These are phyloP conservation scores for Triplophysa rosa DNA, from an alignment of 2,113 vertebrate genomes.

Conservation along the genomic window DNA sequence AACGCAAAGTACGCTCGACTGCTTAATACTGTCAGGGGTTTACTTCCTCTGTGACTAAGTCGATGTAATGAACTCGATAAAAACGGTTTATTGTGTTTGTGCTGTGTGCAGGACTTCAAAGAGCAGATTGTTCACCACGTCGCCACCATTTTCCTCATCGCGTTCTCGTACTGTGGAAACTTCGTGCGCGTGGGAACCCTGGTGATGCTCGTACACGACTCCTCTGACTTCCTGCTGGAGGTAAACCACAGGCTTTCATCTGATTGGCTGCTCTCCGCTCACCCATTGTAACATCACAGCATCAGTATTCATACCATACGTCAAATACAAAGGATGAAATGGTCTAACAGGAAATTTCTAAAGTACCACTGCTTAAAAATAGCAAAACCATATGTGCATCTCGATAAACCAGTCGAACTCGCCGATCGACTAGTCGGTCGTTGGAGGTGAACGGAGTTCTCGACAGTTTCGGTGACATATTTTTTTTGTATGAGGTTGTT, in stretches of 20 bases:
- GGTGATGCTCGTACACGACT: constrained; percentile 88
- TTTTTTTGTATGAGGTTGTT: too few species aligned
- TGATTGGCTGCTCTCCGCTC: neutral
- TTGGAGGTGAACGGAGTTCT: too few species aligned
- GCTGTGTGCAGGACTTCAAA: constrained; percentile 81
- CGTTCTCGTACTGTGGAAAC: constrained; percentile 89
- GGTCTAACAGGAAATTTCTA: too few species aligned
- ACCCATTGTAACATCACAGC: neutral
- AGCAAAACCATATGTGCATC: too few species aligned
- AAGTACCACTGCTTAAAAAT: too few species aligned
- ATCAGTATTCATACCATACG: neutral
- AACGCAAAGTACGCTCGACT: constrained; percentile 85
- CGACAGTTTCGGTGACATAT: too few species aligned
- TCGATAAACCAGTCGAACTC: too few species aligned
- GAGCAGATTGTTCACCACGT: constrained; percentile 89
- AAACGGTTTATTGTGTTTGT: constrained; percentile 2
- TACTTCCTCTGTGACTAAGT: neutral
- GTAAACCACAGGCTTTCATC: constrained; percentile 55
- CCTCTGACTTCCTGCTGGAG: constrained; percentile 85
- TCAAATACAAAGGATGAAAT: too few species aligned
- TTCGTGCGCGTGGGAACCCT: constrained; percentile 85
- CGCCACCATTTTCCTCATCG: constrained; percentile 83
- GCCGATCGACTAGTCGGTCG: too few species aligned
- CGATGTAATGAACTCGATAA: neutral
- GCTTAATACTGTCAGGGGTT: neutral